Evolutionary conservation across 2,888 invertebrate species (phyloP), one percentile per base, ranked within the genome.

Genomic region (Heteropelma amictum): DNA sequence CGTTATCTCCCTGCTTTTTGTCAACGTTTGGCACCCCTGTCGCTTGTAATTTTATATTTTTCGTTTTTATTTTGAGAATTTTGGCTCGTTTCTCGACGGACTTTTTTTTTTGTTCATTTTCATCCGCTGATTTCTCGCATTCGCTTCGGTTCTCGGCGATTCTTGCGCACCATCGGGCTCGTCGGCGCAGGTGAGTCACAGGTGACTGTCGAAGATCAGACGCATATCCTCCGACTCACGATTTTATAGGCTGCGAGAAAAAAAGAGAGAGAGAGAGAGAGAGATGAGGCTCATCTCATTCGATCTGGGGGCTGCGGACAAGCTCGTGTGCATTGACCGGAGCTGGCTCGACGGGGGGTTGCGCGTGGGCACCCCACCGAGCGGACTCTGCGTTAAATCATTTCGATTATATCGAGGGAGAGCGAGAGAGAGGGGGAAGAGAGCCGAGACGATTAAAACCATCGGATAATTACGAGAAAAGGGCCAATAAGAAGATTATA

Each of bases 381-480:
- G 86, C 54, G 72, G 72, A 77, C 81, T 81, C 83, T 78, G 75
- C 79, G 81, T 80, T 82, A 82, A 83, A 86, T 85, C 83, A 80
- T 77, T 80, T 82, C 81, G 81, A 83, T 84, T 84, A 83, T 81
- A 74, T 70, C 60, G 38, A 6, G 42, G 26, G 17, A 58, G 26
- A 2, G 45, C 8, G 21, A n/a, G 21, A 40, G 26, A 10, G 40
- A 28, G 56, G 26, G 40, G 26, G 40, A 56, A 30, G 63, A 77
- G 73, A 67, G 78, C 72, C 68, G 51, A 53, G 45, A 63, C 77
- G 81, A 84, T 83, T 83, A 83, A 82, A 83, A 80, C 71, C 77
- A 75, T 73, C 35, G 61, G 77, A 77, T 84, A 84, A 85, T 85
- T 84, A 84, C 77, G 77, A 38, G 70, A 58, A 72, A 71, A 73